Evolutionary conservation across 2,888 invertebrate species (phyloP), one percentile per base, ranked within the genome.

Genomic region (Drosophila borealis): DNA sequence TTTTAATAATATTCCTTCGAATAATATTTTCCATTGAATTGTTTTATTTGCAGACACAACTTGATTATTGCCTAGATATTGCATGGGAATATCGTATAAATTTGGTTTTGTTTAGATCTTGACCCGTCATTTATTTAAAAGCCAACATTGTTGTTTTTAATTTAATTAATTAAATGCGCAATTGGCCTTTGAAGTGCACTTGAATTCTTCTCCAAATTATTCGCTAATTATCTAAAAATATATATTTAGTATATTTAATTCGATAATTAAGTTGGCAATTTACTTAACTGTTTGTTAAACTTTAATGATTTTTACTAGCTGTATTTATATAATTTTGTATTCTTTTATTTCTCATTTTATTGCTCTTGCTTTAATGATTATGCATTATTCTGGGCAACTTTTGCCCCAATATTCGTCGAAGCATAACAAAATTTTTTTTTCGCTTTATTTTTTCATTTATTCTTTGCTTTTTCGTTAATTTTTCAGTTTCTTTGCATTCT

Each of bases 401-500:
- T 69, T 75, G 78, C 73, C 78, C 49, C 78, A 72, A 77, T 68
- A 64, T 73, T 69, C 74, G 45, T 9, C 45, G 57, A 59, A 65
- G 78, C 75, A 56, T 55, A 55, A 19, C 78, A 9, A 51, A 54
- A 19, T 44, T 19, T 25, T 13, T 19, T 11, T n/a, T 37, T 21
- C 21, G 48, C 19, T 17, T 50, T 37, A 13, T 21, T 42, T 56
- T 53, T 59, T 8, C n/a, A 8, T 6, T 9, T 14, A 9, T 17
- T 29, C 29, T 29, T 29, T 29, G 29, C 25, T 37, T 59, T 36
- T 29, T 55, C 48, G 37, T 44, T 65, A 34, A 76, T 67, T 75
- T 80, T 69, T 69, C 63, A 73, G 76, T 81, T 69, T 62, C 73
- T 73, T 60, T 37, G 65, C 59, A 68, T 84, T 84, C 73, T 78